Conservation (phyloP, 2,888 invertebrate species). For the Syritta pipiens region DNA sequence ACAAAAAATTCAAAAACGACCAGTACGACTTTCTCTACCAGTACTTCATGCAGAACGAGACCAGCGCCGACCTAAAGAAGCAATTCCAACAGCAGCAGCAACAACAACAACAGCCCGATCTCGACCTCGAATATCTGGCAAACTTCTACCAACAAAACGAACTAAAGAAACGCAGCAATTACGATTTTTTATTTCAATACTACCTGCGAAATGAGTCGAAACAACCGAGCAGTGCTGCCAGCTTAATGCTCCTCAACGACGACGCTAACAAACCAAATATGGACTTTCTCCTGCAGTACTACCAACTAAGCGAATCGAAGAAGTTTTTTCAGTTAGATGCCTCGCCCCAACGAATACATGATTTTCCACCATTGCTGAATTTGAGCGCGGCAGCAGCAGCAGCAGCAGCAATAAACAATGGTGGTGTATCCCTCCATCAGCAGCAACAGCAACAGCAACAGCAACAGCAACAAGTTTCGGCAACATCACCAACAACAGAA, state of each 20-base stretch:
- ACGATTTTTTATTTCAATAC: constrained; percentile 78
- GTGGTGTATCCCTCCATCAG: constrained; percentile 38
- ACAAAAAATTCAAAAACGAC: constrained; percentile 73
- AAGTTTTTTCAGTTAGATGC: constrained; percentile 80
- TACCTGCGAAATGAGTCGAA: constrained; percentile 76
- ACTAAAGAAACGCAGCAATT: constrained; percentile 76
- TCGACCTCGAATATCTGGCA: constrained; percentile 76
- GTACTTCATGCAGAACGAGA: constrained; percentile 77
- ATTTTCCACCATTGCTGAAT: constrained; percentile 73
- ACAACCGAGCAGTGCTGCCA: constrained; percentile 63
- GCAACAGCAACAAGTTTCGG: constrained; percentile 20
- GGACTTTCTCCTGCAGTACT: constrained; percentile 78
- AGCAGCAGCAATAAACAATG: constrained; percentile 46
- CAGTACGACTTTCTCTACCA: constrained; percentile 77
- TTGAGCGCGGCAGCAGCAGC: constrained; percentile 56
- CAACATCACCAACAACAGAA: constrained; percentile 13
- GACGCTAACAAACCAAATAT: constrained; percentile 76
- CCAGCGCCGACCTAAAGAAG: constrained; percentile 73
- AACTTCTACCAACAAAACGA: constrained; percentile 78
- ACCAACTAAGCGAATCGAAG: constrained; percentile 79
- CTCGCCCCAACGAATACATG: constrained; percentile 78
- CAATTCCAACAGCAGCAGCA: constrained; percentile 73
- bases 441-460: constrained; percentile 64
- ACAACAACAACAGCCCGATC: constrained; percentile 72
- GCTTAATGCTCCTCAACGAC: constrained; percentile 46